Evolutionary conservation across 2,888 invertebrate species (phyloP), one percentile per base, ranked within the genome.

Genomic region (Leptopterna dolabrata): DNA sequence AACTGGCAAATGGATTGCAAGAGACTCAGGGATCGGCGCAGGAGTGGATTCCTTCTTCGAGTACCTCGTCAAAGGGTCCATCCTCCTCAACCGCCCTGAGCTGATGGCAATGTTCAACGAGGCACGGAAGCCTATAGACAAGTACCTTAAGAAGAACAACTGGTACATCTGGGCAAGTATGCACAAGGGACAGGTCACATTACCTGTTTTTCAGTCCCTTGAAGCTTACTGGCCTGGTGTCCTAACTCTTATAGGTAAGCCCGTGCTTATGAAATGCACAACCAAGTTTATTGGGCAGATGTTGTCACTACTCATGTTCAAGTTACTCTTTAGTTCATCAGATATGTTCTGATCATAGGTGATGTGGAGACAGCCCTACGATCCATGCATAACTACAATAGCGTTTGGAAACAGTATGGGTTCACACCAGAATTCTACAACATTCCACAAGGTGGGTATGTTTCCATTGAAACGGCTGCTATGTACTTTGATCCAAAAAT

Each of bases 151-250:
- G 91, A 95, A 96, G 90, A 98, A 98, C 90, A 99, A 99, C 92
- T 99, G 99, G 99, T 98, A 98, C 91, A 95, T 99, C 90, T 99
- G 99, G 99, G 99, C 98, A 0, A 97, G 98, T n/a, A 99, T 99
- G 99, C 94, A 96, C 76, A 97, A 98, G 91, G 99, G 97, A 0
- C 96, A 97, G 91, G 96, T 99, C 7, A 98, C 99, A 0, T 92
- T 98, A 90, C 99, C 99, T 0, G 96, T 99, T n/a, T 99, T 99
- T 92, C 99, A 99, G 92, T 99, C 98, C 0, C 93, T 99, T 29
- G 99, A 99, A 92, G 97, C 99, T 0, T 99, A 97, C 91, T 99
- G 99, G 98, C 99, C 99, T 0, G 99, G 99, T 0, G 94, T 99
- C 41, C 93, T 99, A 87, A 96, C 96, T 90, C 93, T 97, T 24